Evolutionary conservation across 2,888 invertebrate genomes (phyloP).

Genomic region (Sthenelais limicola): DNA sequence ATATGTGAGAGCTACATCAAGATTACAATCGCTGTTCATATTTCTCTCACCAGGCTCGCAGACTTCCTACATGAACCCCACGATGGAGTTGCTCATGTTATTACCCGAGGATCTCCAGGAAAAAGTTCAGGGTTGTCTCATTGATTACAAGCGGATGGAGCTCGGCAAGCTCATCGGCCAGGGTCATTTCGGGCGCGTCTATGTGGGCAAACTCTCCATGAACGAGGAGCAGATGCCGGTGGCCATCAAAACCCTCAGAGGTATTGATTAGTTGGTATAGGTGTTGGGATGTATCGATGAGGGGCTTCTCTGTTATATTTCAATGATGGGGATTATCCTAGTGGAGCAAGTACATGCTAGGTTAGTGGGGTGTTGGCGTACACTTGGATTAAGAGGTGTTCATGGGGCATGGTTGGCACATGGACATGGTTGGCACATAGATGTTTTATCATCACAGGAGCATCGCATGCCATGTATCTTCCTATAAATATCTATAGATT

Average conservation of each 20-base stretch:
- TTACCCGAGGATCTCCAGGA: conserved; percentile 32
- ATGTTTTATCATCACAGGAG: too few species aligned
- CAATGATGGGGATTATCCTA: too few species aligned
- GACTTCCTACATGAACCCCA: conserved; percentile 39
- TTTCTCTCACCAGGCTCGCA: conserved; percentile 36
- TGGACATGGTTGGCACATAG: too few species aligned
- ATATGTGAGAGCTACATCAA: too few species aligned
- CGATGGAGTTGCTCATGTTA: conserved; percentile 32
- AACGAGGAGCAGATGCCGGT: conserved; percentile 26
- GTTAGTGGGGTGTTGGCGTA: too few species aligned
- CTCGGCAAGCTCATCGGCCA: conserved; percentile 42
- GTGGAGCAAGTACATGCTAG: too few species aligned
- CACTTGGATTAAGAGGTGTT: too few species aligned
- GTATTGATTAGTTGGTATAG: conserved; percentile 13
- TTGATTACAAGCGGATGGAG: conserved; percentile 43
- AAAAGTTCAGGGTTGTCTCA: conserved; percentile 24
- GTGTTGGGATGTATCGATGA: not conserved
- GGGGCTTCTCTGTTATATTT: too few species aligned
- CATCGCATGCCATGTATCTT: too few species aligned
- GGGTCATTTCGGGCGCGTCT: conserved; percentile 42
- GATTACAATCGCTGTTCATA: too few species aligned
- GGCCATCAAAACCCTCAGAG: conserved; percentile 42
- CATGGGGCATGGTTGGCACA: too few species aligned
- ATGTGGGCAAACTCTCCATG: conserved; percentile 31
- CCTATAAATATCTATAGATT: too few species aligned